phyloP scores from a whole-genome alignment of 2,113 vertebrate species.

The Oryctolagus cuniculus region mOryCun1.1 NC_091438.1:60207001-60207500 shows the following conservation, averaged over 20 bases:
- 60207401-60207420: neutral
- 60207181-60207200: fast-evolving
- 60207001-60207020: neutral
- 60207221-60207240: neutral
- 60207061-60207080: neutral
- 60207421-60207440: too few relatives aligned
- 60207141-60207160: fast-evolving
- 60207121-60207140: neutral
- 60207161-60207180: fast-evolving
- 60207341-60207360: too few relatives aligned
- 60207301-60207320: neutral
- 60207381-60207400: neutral
- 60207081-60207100: neutral
- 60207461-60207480: neutral
- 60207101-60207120: neutral
- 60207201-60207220: too few relatives aligned
- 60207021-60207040: neutral
- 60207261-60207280: too few relatives aligned
- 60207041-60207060: neutral
- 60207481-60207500: neutral
- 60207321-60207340: neutral
- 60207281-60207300: neutral
- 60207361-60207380: too few relatives aligned
- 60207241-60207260: too few relatives aligned
- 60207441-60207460: neutral